phyloP scores from a whole-genome alignment of 2,113 vertebrate genomes.

The Alces alces region DNA sequence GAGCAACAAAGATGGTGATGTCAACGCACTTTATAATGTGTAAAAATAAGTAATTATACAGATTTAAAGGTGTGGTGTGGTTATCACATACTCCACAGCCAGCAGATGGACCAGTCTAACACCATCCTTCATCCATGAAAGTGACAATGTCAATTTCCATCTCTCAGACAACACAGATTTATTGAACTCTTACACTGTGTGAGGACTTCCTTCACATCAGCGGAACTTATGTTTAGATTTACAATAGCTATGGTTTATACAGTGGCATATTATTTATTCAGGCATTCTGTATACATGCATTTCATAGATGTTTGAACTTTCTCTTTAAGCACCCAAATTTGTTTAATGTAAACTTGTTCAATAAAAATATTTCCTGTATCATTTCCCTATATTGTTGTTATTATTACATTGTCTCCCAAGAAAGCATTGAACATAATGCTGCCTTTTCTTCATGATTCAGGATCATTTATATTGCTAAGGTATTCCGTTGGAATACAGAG shows the following conservation, averaged over 20 bases:
- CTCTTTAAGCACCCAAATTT: not conserved
- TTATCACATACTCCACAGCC: not conserved
- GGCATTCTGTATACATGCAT: not conserved
- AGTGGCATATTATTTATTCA: not conserved
- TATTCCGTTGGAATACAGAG: not conserved
- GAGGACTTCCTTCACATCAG: not conserved
- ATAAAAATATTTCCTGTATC: not conserved
- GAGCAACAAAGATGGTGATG: not conserved
- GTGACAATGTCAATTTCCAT: not conserved
- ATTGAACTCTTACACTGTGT: not conserved
- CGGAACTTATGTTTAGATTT: not conserved
- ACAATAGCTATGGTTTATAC: not conserved
- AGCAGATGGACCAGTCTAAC: not conserved
- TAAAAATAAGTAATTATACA: not conserved
- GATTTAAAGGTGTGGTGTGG: not conserved
- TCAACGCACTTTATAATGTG: not conserved
- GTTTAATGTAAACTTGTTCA: not conserved
- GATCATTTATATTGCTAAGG: not conserved
- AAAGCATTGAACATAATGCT: not conserved
- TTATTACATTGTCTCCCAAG: not conserved
- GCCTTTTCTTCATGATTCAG: not conserved
- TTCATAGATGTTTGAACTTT: conserved; percentile 12
- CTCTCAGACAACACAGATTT: conserved; percentile 1
- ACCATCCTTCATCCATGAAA: not conserved
- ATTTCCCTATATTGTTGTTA: not conserved